Conservation (phyloP, 2,888 invertebrate genomes). For the Amphipoea lucens region DNA sequence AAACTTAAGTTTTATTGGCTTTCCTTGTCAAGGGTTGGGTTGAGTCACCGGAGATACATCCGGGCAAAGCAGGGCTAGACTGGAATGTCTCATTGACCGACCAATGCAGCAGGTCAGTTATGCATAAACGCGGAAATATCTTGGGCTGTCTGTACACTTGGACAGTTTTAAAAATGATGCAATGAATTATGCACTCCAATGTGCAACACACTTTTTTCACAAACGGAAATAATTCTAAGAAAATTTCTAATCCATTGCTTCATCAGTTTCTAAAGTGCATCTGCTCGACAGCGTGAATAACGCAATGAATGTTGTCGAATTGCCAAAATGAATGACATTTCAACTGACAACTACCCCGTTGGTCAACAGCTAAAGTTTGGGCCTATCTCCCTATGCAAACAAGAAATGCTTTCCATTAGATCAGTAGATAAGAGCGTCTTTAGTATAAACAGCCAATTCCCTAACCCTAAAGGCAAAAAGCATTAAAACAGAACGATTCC, state of each 20-base stretch:
- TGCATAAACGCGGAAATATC: background rate
- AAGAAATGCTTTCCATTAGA: background rate
- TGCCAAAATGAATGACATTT: background rate
- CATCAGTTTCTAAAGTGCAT: background rate
- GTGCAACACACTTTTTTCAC: background rate
- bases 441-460: background rate
- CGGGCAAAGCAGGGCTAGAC: background rate
- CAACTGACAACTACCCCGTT: background rate
- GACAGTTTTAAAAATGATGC: background rate
- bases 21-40: background rate
- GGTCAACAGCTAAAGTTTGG: background rate
- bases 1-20: conserved; percentile 39
- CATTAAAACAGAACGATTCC: background rate
- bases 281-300: background rate
- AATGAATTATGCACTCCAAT: background rate
- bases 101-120: background rate
- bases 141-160: background rate
- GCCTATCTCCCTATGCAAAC: background rate
- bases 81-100: background rate
- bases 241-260: background rate
- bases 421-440: background rate
- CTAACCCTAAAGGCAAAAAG: background rate
- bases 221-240: background rate
- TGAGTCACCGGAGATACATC: background rate
- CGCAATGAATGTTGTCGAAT: background rate